Evolutionary conservation across 1,140 invertebrate species (phyloP).

Genomic region (Aphelenchoides besseyi): DNA sequence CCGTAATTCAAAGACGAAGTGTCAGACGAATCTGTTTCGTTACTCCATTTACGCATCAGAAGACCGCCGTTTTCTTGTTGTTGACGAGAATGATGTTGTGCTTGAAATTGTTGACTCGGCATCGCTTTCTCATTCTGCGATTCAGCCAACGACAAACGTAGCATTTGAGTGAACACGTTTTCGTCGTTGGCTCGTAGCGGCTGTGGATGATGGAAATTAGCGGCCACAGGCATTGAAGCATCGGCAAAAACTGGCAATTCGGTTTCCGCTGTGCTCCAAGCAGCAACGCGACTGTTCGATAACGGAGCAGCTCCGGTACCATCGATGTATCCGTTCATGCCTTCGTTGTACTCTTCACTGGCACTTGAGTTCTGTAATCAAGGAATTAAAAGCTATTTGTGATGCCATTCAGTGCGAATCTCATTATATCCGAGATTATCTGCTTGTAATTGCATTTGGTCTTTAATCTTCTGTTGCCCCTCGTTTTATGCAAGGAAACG

Average conservation of each 20-base stretch:
- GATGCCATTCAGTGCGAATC: too few relatives aligned
- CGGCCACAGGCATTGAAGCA: background rate
- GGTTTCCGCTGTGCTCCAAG: constrained; percentile 5
- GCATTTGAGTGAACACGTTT: constrained; percentile 32
- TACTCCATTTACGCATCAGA: constrained; percentile 6
- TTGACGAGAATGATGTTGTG: background rate
- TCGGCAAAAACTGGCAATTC: constrained; percentile 18
- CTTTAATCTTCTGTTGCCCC: background rate
- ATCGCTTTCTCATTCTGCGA: too few relatives aligned
- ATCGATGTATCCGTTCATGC: too few relatives aligned
- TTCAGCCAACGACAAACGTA: background rate
- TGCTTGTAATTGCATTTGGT: constrained; percentile 16
- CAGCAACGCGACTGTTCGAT: background rate
- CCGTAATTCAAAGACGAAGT: background rate
- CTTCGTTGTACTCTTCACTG: constrained; percentile 25
- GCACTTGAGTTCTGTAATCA: constrained; percentile 10
- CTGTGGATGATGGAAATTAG: constrained; percentile 22
- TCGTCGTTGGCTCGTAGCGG: constrained; percentile 26
- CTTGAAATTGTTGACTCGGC: background rate
- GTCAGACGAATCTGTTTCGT: background rate
- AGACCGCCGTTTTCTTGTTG: background rate
- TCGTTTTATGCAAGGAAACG: background rate
- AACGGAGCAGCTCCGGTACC: background rate
- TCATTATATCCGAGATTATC: background rate
- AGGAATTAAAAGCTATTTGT: constrained; percentile 5